A percentile compares a stretch with the other conserved stretches of the same genome.
These are phyloP conservation scores for Drosophila busckii DNA, from an alignment of 1,140 invertebrate genomes.

Conservation along the genomic window DNA sequence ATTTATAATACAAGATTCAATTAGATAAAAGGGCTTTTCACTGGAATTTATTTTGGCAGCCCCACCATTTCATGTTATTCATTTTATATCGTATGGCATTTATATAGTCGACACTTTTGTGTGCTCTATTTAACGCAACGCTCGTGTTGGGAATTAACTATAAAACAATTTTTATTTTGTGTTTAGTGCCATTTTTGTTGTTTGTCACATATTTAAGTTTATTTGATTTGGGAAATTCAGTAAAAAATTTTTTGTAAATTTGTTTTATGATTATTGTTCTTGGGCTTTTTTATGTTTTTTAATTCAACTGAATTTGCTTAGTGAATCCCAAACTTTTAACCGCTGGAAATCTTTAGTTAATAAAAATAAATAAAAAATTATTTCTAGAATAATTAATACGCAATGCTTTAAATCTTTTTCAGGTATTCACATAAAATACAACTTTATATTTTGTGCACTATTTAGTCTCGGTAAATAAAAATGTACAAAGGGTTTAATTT, in stretches of 20 bases:
- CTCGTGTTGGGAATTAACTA: constrained; percentile 47
- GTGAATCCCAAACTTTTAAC: no score
- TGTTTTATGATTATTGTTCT: no score
- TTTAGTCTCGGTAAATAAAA: no score
- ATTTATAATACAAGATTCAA: constrained; percentile 16
- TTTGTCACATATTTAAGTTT: constrained; percentile 7
- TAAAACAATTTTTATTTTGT: constrained; percentile 39
- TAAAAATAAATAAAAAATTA: no score
- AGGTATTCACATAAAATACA: no score
- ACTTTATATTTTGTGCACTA: no score
- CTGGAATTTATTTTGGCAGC: constrained; percentile 37
- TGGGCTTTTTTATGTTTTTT: constrained; percentile 2
- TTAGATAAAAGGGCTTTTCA: constrained; percentile 1
- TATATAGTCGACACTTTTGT: constrained; percentile 2
- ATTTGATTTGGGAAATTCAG: background rate
- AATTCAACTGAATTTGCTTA: constrained; percentile 9
- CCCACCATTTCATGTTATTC: constrained; percentile 18
- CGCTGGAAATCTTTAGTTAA: no score
- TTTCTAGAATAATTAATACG: no score
- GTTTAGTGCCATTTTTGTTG: constrained; percentile 25
- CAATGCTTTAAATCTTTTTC: no score
- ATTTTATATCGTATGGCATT: constrained; percentile 6
- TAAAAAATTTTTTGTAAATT: background rate
- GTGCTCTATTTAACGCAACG: constrained; percentile 28
- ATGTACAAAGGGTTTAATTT: no score